Percentiles rank a stretch among this genome's conserved stretches.
phyloP scores from a whole-genome alignment of 92 coral and sea anemone genomes.

The Anthopleura xanthogrammica region DNA sequence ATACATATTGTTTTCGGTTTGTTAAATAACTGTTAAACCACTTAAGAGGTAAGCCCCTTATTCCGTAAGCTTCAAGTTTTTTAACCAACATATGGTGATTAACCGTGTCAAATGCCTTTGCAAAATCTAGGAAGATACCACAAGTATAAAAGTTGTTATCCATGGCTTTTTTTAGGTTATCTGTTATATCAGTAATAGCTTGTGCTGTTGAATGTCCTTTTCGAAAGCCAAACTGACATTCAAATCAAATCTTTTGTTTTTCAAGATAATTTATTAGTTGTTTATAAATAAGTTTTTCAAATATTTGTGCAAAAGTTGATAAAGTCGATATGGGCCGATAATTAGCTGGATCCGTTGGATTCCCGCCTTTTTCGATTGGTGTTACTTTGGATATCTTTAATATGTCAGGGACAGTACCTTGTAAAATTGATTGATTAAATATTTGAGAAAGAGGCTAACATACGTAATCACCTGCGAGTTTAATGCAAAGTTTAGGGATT shows the following conservation, averaged over 20 bases:
- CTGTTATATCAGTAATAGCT: conserved; percentile 27
- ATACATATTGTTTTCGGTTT: too few relatives aligned
- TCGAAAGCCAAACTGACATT: conserved; percentile 44
- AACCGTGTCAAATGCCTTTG: too few relatives aligned
- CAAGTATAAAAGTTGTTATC: too few relatives aligned
- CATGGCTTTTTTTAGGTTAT: conserved; percentile 10
- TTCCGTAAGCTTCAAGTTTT: too few relatives aligned
- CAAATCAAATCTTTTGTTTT: background rate
- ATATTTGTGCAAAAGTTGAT: too few relatives aligned
- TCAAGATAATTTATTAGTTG: conserved; percentile 40
- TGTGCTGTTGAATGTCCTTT: conserved; percentile 34
- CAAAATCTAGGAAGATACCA: too few relatives aligned
- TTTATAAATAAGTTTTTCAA: conserved; percentile 41
- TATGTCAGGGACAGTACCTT: conserved; percentile 44
- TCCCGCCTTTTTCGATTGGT: conserved; percentile 39
- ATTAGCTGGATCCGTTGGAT: conserved; percentile 21
- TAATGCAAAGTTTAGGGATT: conserved; percentile 46
- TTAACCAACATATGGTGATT: too few relatives aligned
- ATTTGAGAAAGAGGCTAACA: conserved; percentile 6
- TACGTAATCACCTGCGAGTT: conserved; percentile 26
- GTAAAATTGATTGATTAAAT: conserved; percentile 33
- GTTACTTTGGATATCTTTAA: conserved; percentile 49
- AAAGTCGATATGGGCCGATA: too few relatives aligned
- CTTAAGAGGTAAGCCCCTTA: too few relatives aligned
- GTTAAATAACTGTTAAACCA: too few relatives aligned